Evolutionary conservation across 2,113 vertebrate genomes (phyloP).

Genomic region (Boleophthalmus pectinirostris): DNA sequence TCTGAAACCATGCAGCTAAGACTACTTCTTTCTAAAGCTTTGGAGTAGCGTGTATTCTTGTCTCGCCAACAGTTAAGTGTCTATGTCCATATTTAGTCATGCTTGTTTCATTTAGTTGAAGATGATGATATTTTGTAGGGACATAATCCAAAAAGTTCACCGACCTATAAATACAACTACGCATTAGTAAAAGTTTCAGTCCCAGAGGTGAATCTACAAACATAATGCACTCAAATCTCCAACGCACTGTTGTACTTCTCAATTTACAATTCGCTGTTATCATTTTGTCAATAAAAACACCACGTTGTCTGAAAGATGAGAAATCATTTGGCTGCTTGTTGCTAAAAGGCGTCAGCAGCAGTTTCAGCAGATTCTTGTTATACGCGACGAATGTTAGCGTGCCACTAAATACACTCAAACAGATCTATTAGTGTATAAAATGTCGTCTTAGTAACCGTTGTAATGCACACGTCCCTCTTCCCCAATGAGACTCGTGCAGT

Average conservation of each 20-base stretch:
- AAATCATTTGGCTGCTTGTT: constrained; percentile 19
- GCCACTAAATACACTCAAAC: constrained; percentile 52
- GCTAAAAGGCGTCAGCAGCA: constrained; percentile 18
- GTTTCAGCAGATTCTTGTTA: constrained; percentile 46
- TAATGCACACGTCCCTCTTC: constrained; percentile 61
- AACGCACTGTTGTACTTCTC: background rate
- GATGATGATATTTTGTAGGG: background rate
- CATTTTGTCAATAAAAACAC: constrained; percentile 26
- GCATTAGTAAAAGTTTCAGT: background rate
- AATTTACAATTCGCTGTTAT: background rate
- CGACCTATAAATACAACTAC: background rate
- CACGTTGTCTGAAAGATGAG: constrained; percentile 8
- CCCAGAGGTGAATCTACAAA: background rate
- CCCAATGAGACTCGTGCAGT: constrained; percentile 61
- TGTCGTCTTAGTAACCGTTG: constrained; percentile 46
- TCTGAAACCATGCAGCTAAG: too few species aligned
- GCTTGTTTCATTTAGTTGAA: background rate
- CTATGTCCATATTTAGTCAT: too few species aligned
- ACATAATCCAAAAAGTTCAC: background rate
- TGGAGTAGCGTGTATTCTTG: background rate
- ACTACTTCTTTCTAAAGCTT: too few species aligned
- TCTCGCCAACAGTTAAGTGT: background rate
- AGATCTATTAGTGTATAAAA: constrained; percentile 42
- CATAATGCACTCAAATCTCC: background rate
- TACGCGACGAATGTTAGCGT: constrained; percentile 45